Evolutionary conservation across 92 coral and sea anemone genomes (phyloP), one percentile per base, ranked within the genome.

Genomic region (Paragorgia papillata): DNA sequence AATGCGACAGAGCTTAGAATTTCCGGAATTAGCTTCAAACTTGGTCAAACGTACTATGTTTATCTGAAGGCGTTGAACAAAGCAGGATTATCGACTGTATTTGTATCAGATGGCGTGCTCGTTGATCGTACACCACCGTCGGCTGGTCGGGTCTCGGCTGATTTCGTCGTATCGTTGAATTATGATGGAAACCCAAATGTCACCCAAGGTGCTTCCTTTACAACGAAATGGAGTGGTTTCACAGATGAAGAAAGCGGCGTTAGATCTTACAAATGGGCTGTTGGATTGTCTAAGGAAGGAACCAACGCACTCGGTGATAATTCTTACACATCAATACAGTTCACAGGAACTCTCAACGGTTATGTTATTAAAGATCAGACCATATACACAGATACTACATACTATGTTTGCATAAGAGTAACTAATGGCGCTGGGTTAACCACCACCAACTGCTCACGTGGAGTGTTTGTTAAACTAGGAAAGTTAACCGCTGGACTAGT

Each of bases 201-300:
- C 12, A 89, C 92, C 30, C 79, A 82, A 4, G 91, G 91, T 24
- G 86, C 92, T 1, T 86, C 89, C n/a, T 82, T 94, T 58, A 67
- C 89, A 21, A 89, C 87, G 7, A 61, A 92, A 0, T 94, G 98
- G 98, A 94, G 85, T 50, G 98, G 98, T 0, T 94, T 94, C 59
- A 62, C 31, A 63, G 98, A 94, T 41, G 60, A 34, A 13, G 92
- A 94, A 59, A 94, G 98, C 77, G 98, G 97, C 9, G 69, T 94
- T 21, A 79, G 74, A 50, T 33, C 82, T 27, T 91, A 81, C 17
- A 82, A 94, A 33, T 91, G 94, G 95, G 90, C 95, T 1, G 70
- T 80, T 13, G 97, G 97, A n/a, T 66, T 73, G 34, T 71, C 84
- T 34, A 39, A 67, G 4, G 69, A 69, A 63, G 48, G 20, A 1